A percentile compares a stretch with the other conserved stretches of the same genome.
phyloP scores from a whole-genome alignment of 1,140 invertebrate species.

The Calephelis nemesis region DNA sequence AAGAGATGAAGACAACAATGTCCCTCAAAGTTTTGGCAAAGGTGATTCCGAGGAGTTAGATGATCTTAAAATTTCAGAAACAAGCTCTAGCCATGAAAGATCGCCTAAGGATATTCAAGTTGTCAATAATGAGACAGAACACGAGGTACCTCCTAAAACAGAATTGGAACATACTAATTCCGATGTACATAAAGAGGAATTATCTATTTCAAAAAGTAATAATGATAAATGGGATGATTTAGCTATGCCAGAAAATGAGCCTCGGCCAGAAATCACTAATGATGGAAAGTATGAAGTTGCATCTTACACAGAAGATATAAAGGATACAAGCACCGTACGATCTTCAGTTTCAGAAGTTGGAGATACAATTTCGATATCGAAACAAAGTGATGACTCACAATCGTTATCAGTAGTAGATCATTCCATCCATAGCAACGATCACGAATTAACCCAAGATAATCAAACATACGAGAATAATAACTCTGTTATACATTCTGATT shows the following conservation, averaged over 20 bases:
- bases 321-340: slow-evolving; percentile 47
- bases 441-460: slow-evolving; percentile 58
- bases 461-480: slow-evolving; percentile 72
- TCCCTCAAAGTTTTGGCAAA: slow-evolving; percentile 34
- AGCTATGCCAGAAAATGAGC: slow-evolving; percentile 38
- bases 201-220: slow-evolving; percentile 21
- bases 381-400: slow-evolving; percentile 72
- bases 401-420: slow-evolving; percentile 64
- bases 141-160: slow-evolving; percentile 18
- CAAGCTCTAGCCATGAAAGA: slow-evolving; percentile 26
- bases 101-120: slow-evolving; percentile 27
- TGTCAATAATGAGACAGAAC: slow-evolving; percentile 27
- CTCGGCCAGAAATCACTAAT: slow-evolving; percentile 36
- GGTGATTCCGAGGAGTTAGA: slow-evolving; percentile 34
- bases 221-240: slow-evolving; percentile 54
- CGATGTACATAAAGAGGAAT: slow-evolving; percentile 30
- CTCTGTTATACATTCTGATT: slow-evolving; percentile 79
- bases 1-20: slow-evolving; percentile 31
- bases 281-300: slow-evolving; percentile 50
- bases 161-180: slow-evolving; percentile 20
- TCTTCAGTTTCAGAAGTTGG: slow-evolving; percentile 62
- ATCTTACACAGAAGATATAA: slow-evolving; percentile 51
- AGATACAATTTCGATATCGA: slow-evolving; percentile 61
- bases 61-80: slow-evolving; percentile 30
- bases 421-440: slow-evolving; percentile 57